Percentiles rank a stretch among this genome's conserved stretches.
These are phyloP conservation scores for Ailuropoda melanoleuca DNA, from an alignment of 2,113 vertebrate species.

Conservation along the genomic window DNA sequence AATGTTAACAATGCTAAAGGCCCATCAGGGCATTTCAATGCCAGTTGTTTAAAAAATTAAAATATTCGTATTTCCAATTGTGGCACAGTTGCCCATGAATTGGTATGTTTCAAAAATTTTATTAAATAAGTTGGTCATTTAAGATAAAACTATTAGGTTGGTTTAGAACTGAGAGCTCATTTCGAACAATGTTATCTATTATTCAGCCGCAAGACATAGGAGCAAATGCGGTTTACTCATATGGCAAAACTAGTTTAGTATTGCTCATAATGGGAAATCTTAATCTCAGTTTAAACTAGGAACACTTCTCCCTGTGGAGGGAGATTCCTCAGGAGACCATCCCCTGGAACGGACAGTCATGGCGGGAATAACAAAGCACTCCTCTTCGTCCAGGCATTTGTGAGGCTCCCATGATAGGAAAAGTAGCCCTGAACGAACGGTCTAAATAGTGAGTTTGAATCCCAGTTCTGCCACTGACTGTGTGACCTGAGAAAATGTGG, in stretches of 20 bases:
- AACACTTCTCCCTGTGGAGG: background rate
- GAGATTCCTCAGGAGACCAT: background rate
- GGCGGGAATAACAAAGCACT: background rate
- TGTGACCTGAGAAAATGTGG: background rate
- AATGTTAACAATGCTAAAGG: background rate
- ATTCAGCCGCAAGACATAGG: background rate
- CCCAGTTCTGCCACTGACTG: background rate
- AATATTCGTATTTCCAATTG: background rate
- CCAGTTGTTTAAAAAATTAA: background rate
- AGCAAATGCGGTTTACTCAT: background rate
- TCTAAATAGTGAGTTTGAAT: background rate
- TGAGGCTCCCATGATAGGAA: background rate
- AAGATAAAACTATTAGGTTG: slow-evolving; percentile 11
- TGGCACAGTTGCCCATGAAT: background rate
- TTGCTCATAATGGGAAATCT: background rate
- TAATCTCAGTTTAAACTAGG: background rate
- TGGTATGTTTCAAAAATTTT: background rate
- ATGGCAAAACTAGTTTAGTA: background rate
- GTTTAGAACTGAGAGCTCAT: background rate
- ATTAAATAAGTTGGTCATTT: background rate
- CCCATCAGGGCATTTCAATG: background rate
- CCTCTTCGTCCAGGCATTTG: background rate
- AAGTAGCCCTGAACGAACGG: background rate
- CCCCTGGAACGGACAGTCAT: background rate
- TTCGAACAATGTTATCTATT: background rate